Evolutionary conservation across 2,113 vertebrate genomes (phyloP).

Genomic region (Crotalus viridis): DNA sequence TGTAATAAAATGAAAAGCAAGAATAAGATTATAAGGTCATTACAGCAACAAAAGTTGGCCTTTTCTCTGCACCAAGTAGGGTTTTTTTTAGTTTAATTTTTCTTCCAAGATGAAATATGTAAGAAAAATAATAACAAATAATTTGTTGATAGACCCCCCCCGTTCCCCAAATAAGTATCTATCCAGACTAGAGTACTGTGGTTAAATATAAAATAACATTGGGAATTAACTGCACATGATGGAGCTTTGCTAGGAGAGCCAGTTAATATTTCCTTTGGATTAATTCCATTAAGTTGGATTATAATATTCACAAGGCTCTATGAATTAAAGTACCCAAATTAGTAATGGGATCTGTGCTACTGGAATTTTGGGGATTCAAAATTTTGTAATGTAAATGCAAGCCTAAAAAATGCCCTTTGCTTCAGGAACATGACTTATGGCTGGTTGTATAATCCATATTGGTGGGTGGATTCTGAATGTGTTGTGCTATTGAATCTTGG

Average conservation of each 20-base stretch:
- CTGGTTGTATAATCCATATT: not conserved
- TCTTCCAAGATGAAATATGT: constrained; percentile 41
- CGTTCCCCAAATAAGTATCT: constrained; percentile 39
- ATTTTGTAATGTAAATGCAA: constrained; percentile 21
- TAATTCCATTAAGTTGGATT: not conserved
- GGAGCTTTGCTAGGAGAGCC: constrained; percentile 27
- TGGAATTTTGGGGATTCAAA: constrained; percentile 34
- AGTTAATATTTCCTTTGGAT: not conserved
- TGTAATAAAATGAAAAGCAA: constrained; percentile 9
- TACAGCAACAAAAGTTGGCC: constrained; percentile 44
- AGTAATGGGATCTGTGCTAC: not conserved
- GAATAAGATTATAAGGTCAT: constrained; percentile 32
- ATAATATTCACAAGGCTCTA: not conserved
- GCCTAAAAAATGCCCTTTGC: not conserved
- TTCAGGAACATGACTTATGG: not conserved
- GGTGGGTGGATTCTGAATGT: not conserved
- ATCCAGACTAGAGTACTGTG: constrained; percentile 36
- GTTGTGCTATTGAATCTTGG: not conserved
- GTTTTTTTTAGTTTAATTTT: not conserved
- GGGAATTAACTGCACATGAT: constrained; percentile 34
- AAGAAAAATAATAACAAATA: constrained; percentile 40
- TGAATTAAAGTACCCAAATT: not conserved
- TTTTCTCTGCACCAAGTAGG: constrained; percentile 26
- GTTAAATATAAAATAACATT: constrained; percentile 44
- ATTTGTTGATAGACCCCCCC: constrained; percentile 6